Conservation (phyloP, 2,797 vertebrate genomes). For the Chelon labrosus region DNA sequence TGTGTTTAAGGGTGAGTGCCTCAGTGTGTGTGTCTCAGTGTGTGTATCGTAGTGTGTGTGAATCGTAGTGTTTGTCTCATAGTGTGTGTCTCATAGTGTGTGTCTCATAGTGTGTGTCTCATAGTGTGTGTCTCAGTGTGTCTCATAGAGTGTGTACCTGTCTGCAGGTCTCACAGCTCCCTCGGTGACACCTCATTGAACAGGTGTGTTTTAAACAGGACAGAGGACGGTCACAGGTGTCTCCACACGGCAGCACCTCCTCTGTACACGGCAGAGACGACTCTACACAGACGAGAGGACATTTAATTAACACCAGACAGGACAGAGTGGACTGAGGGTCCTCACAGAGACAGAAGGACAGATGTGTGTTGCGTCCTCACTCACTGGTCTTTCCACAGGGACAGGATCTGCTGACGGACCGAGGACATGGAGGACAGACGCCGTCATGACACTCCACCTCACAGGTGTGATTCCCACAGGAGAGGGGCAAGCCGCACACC, state of each 20-base stretch:
- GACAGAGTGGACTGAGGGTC: too few species aligned
- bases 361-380: conserved; percentile 20
- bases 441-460: conserved; percentile 90
- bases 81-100: too few species aligned
- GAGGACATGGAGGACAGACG: conserved; percentile 92
- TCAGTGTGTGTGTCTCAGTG: too few species aligned
- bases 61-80: neutral
- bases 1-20: too few species aligned
- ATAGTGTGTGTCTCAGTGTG: too few species aligned
- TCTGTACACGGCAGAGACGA: conserved; percentile 93
- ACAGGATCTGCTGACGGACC: conserved; percentile 91
- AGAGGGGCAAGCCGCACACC: conserved; percentile 89
- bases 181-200: conserved; percentile 95
- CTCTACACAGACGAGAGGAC: conserved; percentile 73
- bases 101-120: too few species aligned
- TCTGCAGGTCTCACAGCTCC: conserved; percentile 94
- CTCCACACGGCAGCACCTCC: conserved; percentile 93
- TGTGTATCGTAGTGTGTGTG: neutral
- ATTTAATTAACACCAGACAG: neutral
- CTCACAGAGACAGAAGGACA: too few species aligned
- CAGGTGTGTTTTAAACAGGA: conserved; percentile 94
- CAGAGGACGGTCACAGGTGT: conserved; percentile 92
- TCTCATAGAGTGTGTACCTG: conserved; percentile 80
- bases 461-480: conserved; percentile 95
- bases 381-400: conserved; percentile 93